Evolutionary conservation across 2,888 invertebrate genomes (phyloP), one percentile per base, ranked within the genome.

Genomic region (Kryphioiulus occultus): DNA sequence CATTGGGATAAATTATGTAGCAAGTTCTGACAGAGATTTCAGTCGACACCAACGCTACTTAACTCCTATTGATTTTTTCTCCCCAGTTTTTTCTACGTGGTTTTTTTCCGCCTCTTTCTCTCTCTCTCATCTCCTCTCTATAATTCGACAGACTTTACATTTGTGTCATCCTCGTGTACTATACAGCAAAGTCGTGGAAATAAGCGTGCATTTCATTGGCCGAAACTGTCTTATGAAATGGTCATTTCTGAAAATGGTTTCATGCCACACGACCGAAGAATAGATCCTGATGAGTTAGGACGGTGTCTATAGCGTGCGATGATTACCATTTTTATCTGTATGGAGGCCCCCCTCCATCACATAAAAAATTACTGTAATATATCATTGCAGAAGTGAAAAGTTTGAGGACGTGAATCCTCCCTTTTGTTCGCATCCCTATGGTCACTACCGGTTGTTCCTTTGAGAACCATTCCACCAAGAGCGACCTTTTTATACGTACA

Each of bases 121-220:
- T 84, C 42, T 39, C 39, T 42, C n/a, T 84, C 84, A 35, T 84
- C n/a, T 84, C 35, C 42, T 42, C 84, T 84, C 42, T 84, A 42
- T 84, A 84, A 84, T 42, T 84, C 84, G 84, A 84, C 84, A 84
- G 84, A 84, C 42, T 84, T 84, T 42, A 84, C 84, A 84, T 84
- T n/a, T 84, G 84, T 35, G 84, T 84, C 84, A 35, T 84, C 84
- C 84, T 84, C 35, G 42, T 35, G 42, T 42, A 12, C 42, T n/a
- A 84, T n/a, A n/a, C 68, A 68, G 68, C 10, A 26, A 68, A 68
- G n/a, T 53, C 53, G 19, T 15, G n/a, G n/a, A 53, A 53, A 53
- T 68, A 22, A 68, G 68, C 68, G 68, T 26, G 68, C 68, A 22
- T 68, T 68, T 68, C 68, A 68, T 68, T 68, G 68, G 68, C 68